phyloP scores from a whole-genome alignment of 2,888 invertebrate species.

The Tipula vernalis region DNA sequence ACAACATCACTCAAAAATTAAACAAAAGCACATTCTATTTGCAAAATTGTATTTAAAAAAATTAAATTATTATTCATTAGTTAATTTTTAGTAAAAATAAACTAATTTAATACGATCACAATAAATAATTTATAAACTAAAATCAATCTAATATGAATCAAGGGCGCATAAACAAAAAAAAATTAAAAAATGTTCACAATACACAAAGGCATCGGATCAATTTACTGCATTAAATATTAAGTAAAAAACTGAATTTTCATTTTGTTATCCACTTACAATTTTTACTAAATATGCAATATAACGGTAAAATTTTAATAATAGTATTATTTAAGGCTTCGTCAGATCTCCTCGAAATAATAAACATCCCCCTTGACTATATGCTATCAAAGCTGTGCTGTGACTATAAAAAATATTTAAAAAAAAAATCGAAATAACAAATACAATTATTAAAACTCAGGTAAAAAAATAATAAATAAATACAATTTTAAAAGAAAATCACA shows the following conservation, averaged over 20 bases:
- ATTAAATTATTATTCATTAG: background rate
- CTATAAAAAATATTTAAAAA: background rate
- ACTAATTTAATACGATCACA: background rate
- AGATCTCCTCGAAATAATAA: background rate
- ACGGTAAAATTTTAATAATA: background rate
- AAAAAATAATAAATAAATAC: background rate
- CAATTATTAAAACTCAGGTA: background rate
- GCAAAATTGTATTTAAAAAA: background rate
- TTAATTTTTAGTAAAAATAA: background rate
- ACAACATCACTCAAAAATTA: background rate
- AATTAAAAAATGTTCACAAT: background rate
- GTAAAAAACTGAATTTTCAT: background rate
- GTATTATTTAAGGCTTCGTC: background rate
- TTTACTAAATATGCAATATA: background rate
- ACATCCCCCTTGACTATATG: background rate
- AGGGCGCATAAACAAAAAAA: background rate
- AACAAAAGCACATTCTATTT: background rate
- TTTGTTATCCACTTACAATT: background rate
- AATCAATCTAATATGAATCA: background rate
- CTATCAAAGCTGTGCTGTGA: conserved; percentile 4
- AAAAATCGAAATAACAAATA: background rate
- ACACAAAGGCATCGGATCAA: background rate
- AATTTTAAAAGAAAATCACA: background rate
- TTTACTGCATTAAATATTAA: background rate
- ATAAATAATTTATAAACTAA: background rate